Evolutionary conservation across 2,113 vertebrate species (phyloP), one percentile per base, ranked within the genome.

Genomic region (Corythoichthys intestinalis): DNA sequence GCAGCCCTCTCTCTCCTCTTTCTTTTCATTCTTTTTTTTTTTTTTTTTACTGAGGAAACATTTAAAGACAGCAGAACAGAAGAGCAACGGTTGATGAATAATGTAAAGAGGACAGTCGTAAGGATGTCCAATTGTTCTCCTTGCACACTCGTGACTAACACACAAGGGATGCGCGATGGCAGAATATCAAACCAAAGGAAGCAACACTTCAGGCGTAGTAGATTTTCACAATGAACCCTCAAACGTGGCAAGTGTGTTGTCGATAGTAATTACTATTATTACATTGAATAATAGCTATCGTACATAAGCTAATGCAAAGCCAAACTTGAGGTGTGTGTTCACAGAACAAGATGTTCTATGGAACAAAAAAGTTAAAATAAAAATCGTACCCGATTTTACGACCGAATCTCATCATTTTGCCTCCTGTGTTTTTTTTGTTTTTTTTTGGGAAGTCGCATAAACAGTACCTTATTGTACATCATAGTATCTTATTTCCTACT

Each of bases 71-170:
- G 49, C 63, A 12, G 56, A 58, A 34, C 71, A 76, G 66, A 71
- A 67, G 77, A 85, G 67, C 49, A 70, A 39, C 3, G 38, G 78
- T 82, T 78, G 81, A 87, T 86, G 70, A 88, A 87, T 87, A 86
- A 87, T 87, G 79, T 66, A 88, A 74, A 78, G 60, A 81, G 82
- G 79, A 85, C 83, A 83, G 59, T 75, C 47, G 15, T 74, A 69
- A 71, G 71, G 71, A 79, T 78, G 73, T 79, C 20, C 47, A 69
- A 35, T 44, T 62, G 65, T 78, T 74, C 53, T 52, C 17, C 53
- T 49, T 69, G 15, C 52, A 37, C 66, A 60, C 69, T 65, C 74
- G 50, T 47, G 70, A 76, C 77, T 66, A 72, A 85, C 81, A 65
- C 74, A 68, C 70, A 72, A 48, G 60, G 71, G 65, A 71, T 74